Conservation (phyloP, 2,113 vertebrate species). For the Saguinus imperator region DNA sequence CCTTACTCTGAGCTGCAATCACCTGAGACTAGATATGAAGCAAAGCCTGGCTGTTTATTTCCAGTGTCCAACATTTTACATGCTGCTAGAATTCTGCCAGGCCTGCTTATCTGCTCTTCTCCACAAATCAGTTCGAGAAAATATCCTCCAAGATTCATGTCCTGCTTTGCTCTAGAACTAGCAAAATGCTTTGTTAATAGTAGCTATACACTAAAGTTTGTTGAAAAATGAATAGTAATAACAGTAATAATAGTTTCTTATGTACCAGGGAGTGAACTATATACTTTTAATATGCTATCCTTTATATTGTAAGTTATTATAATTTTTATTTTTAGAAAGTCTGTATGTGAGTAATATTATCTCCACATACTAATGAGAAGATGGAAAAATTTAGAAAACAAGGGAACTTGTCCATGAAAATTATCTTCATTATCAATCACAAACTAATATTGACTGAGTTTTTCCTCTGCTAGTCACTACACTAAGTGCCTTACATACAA, state of each 20-base stretch:
- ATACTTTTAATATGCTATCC: background rate
- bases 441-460: background rate
- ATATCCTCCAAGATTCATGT: background rate
- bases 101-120: background rate
- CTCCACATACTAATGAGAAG: background rate
- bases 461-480: background rate
- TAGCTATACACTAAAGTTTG: background rate
- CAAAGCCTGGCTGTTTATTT: background rate
- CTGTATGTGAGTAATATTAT: background rate
- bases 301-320: background rate
- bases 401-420: background rate
- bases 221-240: background rate
- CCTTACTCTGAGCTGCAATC: background rate
- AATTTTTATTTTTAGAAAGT: too few relatives aligned
- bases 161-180: background rate
- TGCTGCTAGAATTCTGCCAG: background rate
- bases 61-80: too few relatives aligned
- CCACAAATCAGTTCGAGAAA: background rate
- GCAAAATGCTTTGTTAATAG: background rate
- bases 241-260: background rate
- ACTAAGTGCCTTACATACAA: background rate
- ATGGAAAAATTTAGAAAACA: background rate
- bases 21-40: background rate
- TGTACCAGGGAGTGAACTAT: background rate
- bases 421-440: background rate